Conservation (phyloP, 2,888 invertebrate species). For the Chironomus riparius region DNA sequence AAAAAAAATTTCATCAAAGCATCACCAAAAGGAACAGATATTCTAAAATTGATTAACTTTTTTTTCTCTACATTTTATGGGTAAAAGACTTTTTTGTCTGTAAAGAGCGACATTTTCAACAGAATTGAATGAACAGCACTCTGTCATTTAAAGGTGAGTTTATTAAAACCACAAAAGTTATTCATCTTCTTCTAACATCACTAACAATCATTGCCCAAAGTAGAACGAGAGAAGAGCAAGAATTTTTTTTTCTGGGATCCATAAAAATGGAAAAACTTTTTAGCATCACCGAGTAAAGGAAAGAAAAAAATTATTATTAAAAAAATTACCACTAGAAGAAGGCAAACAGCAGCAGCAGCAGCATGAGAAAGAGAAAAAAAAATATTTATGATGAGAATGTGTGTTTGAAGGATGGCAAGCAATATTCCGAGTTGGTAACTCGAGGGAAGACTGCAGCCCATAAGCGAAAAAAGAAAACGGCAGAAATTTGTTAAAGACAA, state of each 20-base stretch:
- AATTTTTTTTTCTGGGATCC: background rate
- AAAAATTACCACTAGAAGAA: background rate
- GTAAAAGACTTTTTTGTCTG: too few species aligned
- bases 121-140: too few species aligned
- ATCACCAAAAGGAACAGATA: background rate
- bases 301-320: conserved; percentile 26
- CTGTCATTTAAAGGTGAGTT: too few species aligned
- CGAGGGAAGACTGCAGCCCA: background rate
- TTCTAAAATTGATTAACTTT: too few species aligned
- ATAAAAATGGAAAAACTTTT: conserved; percentile 13
- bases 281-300: background rate
- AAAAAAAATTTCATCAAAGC: background rate
- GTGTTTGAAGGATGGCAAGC: conserved; percentile 25
- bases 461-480: background rate
- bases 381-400: conserved; percentile 23
- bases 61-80: too few species aligned
- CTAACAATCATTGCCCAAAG: background rate
- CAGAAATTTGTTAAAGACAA: conserved; percentile 2
- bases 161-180: too few species aligned
- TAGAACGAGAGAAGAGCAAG: background rate
- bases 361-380: background rate
- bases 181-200: background rate
- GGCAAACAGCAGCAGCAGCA: background rate
- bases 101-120: too few species aligned
- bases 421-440: background rate